Evolutionary conservation across 2,888 invertebrate species (phyloP), one percentile per base, ranked within the genome.

Genomic region (Azorinus chamasolen): DNA sequence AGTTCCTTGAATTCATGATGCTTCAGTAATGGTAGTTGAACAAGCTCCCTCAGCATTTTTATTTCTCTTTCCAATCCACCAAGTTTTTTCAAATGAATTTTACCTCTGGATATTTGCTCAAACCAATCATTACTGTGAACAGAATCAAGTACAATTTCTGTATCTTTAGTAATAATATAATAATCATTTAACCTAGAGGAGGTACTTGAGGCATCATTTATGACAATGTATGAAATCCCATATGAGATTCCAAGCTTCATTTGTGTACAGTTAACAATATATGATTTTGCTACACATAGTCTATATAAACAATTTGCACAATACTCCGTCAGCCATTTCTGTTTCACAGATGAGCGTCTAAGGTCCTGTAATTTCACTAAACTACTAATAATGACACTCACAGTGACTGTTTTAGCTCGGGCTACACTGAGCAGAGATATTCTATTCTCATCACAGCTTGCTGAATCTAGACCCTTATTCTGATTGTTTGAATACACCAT

Each of bases 91-190:
- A 32, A 37, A 20, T 46, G 43, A 43, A 22, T 43, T 20, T 22
- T 64, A 32, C 22, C 27, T 18, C 55, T 50, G 18, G 25, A 46
- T 39, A 74, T 64, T 27, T 85, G 78, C 27, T 79, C 50, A 69
- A 83, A 88, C 75, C 86, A 83, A 51, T 89, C 88, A 59, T 70
- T 79, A 73, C 89, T 88, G 25, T 87, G 76, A 20, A 89, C 57
- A 22, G 58, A 59, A 16, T 64, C 51, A 14, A 91, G 79, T 12
- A 32, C 65, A 22, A 90, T 53, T 27, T 65, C 53, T 16, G 91
- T 89, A 14, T 22, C 37, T 66, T 66, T 68, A 46, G 75, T 55
- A 6, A 87, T 57, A 27, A 86, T 69, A 43, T 53, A 83, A n/a
- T 63, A 70, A 39, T 32, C 73, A 32, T 66, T 46, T 41, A 20